A percentile compares a stretch with the other conserved stretches of the same genome.
These are phyloP conservation scores for Ennomos quercinarius DNA, from an alignment of 2,888 invertebrate genomes.

Conservation along the genomic window DNA sequence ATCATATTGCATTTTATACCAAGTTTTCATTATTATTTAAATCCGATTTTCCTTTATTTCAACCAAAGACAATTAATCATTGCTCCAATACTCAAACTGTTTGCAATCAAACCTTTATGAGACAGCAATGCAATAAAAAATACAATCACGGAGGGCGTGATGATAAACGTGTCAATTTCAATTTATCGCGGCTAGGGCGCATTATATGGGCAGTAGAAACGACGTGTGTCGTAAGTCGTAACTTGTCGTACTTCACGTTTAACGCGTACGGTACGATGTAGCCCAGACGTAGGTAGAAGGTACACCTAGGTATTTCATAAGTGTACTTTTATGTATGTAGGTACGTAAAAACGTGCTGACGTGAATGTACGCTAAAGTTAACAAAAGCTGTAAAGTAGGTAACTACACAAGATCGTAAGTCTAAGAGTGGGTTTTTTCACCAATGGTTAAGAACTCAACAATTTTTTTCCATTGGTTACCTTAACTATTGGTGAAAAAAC, in stretches of 20 bases:
- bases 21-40: no score
- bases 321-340: not conserved
- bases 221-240: conserved; percentile 69
- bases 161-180: conserved; percentile 74
- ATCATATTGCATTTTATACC: no score
- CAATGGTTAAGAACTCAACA: no score
- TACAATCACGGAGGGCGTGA: conserved; percentile 66
- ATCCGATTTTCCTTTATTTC: no score
- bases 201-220: conserved; percentile 68
- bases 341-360: no score
- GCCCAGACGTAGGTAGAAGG: conserved; percentile 38
- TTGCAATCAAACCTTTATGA: conserved; percentile 48
- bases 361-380: no score
- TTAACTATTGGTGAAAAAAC: no score
- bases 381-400: no score
- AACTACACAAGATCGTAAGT: no score
- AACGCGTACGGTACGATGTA: conserved; percentile 66
- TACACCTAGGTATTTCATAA: conserved; percentile 42
- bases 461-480: no score
- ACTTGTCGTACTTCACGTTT: conserved; percentile 72
- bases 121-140: conserved; percentile 59
- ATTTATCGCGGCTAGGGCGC: conserved; percentile 68
- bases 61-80: not conserved
- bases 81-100: conserved; percentile 11
- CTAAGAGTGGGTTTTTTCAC: no score